Evolutionary conservation across 2,797 vertebrate species (phyloP), one percentile per base, ranked within the genome.

Genomic region (Galaxias olidus): DNA sequence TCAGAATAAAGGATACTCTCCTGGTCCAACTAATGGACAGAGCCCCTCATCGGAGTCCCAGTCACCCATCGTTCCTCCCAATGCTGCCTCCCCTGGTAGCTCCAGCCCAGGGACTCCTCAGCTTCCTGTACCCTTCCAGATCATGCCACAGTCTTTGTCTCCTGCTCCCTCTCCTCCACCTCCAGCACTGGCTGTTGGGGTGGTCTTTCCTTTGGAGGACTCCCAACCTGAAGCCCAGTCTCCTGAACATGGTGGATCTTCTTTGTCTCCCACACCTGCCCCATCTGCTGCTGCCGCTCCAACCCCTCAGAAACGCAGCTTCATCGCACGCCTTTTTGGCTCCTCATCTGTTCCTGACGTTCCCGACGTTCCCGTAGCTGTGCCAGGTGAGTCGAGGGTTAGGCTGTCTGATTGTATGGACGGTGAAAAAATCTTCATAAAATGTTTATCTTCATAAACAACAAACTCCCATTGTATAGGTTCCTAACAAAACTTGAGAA

Each of bases 31-130:
- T 8, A 96, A 98, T 0, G 97, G 95, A 41, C 97, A 98, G 82
- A 98, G 94, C 82, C 95, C 95, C 0, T 95, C 96, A 15, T 96
- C 96, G 0, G 96, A 96, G 56, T 97, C 96, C 47, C 97, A 96
- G 88, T 98, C 96, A 0, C 97, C 97, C 0, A 77, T 95, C 0
- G 91, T 96, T 1, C 93, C 95, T 7, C 92, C 90, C 0, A 94
- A 94, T 6, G 82, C 93, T 1, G 77, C 91, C 0, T 96, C 96
- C 0, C 95, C 96, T 0, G 94, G 92, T 77, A 96, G 94, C 85
- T 98, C 96, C 72, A 96, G 95, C 73, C 96, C 97, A 0, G 84
- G 94, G 79, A 97, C 95, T 0, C 96, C 96, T 0, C 96, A 96
- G 79, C 94, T 86, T 0, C 91, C 84, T 0, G 50, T 82, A 0